Evolutionary conservation across 2,888 invertebrate genomes (phyloP).

Genomic region (Flexamia atlantica): DNA sequence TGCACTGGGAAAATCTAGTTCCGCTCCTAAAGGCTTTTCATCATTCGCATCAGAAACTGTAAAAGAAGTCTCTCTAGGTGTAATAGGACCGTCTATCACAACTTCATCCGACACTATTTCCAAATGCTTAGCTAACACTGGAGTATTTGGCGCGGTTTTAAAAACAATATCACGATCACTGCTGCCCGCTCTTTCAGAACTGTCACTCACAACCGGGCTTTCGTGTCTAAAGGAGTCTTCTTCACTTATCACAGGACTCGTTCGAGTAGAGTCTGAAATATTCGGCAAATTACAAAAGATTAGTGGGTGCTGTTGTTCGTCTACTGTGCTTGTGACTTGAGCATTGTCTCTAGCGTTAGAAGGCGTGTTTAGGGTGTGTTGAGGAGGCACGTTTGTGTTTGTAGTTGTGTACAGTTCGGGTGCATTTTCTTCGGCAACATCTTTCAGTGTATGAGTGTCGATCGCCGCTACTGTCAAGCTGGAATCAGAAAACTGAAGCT

Average conservation of each 20-base stretch:
- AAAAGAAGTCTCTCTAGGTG: neutral
- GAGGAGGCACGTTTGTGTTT: neutral
- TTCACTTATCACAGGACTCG: conserved; percentile 29
- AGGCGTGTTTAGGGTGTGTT: conserved; percentile 14
- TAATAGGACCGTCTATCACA: conserved; percentile 1
- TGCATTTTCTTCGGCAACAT: neutral
- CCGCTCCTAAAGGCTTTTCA: conserved; percentile 19
- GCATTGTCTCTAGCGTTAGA: neutral
- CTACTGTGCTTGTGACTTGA: neutral
- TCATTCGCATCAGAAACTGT: neutral
- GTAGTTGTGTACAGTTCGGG: neutral
- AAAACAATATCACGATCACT: conserved; percentile 56
- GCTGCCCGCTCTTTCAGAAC: conserved; percentile 21
- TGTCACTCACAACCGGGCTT: neutral
- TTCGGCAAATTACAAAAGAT: conserved; percentile 3
- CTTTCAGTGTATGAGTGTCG: conserved; percentile 15
- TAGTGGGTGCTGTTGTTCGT: conserved; percentile 34
- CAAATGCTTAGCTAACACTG: conserved; percentile 59
- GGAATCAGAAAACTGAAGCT: conserved; percentile 32
- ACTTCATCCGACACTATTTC: conserved; percentile 34
- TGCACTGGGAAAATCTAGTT: conserved; percentile 53
- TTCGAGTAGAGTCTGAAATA: conserved; percentile 30
- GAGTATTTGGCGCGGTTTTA: conserved; percentile 64
- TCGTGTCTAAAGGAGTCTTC: neutral
- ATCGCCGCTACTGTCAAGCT: conserved; percentile 18